Conservation (phyloP, 2,888 invertebrate genomes). For the Euplexia lucipara region DNA sequence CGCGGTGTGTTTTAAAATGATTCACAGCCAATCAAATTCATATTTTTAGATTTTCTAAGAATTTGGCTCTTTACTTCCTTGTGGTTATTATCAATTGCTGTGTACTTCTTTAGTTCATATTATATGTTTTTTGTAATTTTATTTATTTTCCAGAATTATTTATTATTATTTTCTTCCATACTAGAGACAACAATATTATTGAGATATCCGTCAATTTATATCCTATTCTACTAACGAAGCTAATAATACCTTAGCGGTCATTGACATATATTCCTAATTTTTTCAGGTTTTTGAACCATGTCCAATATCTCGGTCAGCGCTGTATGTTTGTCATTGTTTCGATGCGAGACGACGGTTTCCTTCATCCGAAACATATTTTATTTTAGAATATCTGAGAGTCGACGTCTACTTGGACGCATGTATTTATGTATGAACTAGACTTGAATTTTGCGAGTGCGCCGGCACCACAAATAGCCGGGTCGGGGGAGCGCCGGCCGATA, state of each 20-base stretch:
- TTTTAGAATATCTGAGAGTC: conserved; percentile 60
- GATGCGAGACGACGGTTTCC: conserved; percentile 52
- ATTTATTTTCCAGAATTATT: conserved; percentile 3
- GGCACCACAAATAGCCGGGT: conserved; percentile 77
- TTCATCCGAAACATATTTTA: conserved; percentile 61
- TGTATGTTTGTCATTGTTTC: conserved; percentile 55
- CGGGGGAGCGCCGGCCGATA: conserved; percentile 60
- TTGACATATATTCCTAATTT: conserved; percentile 72
- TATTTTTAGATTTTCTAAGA: conserved; percentile 52
- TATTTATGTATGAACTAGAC: conserved; percentile 69
- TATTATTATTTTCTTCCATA: not conserved
- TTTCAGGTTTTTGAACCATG: conserved; percentile 68
- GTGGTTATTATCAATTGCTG: conserved; percentile 21
- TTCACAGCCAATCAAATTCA: conserved; percentile 51
- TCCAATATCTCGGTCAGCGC: conserved; percentile 63
- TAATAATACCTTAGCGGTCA: conserved; percentile 71
- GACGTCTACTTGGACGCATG: conserved; percentile 48
- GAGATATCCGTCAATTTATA: conserved; percentile 9
- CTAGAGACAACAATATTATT: not conserved
- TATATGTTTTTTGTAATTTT: conserved; percentile 12
- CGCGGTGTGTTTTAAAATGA: conserved; percentile 49
- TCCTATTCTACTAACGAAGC: conserved; percentile 43
- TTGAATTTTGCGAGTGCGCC: conserved; percentile 74
- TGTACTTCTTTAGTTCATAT: conserved; percentile 10
- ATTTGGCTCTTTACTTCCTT: conserved; percentile 23